Evolutionary conservation across 2,888 invertebrate species (phyloP).

Genomic region (Drosophila neonasuta): DNA sequence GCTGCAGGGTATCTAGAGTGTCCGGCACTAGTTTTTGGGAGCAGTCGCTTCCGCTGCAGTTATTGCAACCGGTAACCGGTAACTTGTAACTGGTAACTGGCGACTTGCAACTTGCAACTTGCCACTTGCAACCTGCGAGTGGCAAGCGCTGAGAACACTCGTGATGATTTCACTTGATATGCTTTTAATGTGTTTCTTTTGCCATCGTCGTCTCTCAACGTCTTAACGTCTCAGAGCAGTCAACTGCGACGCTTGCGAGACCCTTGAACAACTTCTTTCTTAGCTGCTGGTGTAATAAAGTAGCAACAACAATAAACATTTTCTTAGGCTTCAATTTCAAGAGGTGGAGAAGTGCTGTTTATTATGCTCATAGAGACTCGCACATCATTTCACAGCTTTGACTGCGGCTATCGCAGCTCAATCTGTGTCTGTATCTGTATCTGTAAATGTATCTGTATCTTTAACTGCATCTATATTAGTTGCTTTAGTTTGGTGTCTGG

Average conservation of each 20-base stretch:
- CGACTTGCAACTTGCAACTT: constrained; percentile 30
- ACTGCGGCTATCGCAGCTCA: constrained; percentile 6
- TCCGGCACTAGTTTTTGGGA: constrained; percentile 29
- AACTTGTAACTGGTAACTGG: constrained; percentile 29
- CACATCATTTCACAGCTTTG: constrained; percentile 72
- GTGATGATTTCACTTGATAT: constrained; percentile 72
- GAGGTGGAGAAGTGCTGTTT: constrained; percentile 20
- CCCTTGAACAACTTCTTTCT: constrained; percentile 41
- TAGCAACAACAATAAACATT: constrained; percentile 58
- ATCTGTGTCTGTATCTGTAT: constrained; percentile 18
- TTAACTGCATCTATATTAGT: constrained; percentile 17
- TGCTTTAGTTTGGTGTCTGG: constrained; percentile 21
- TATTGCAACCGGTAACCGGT: constrained; percentile 17
- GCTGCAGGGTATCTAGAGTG: constrained; percentile 16
- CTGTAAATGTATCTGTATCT: constrained; percentile 11
- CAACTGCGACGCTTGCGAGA: constrained; percentile 66
- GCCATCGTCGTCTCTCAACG: constrained; percentile 27
- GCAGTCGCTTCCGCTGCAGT: constrained; percentile 25
- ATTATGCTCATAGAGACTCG: constrained; percentile 70
- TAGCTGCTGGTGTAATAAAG: constrained; percentile 63
- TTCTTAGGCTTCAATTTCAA: constrained; percentile 73
- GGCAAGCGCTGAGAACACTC: constrained; percentile 61
- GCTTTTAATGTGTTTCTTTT: constrained; percentile 75
- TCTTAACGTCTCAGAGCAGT: constrained; percentile 48
- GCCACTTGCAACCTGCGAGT: constrained; percentile 41